Conservation (phyloP, 30 jellyfish, hydroid and myxozoan genomes). For the Hydra vulgaris region DNA sequence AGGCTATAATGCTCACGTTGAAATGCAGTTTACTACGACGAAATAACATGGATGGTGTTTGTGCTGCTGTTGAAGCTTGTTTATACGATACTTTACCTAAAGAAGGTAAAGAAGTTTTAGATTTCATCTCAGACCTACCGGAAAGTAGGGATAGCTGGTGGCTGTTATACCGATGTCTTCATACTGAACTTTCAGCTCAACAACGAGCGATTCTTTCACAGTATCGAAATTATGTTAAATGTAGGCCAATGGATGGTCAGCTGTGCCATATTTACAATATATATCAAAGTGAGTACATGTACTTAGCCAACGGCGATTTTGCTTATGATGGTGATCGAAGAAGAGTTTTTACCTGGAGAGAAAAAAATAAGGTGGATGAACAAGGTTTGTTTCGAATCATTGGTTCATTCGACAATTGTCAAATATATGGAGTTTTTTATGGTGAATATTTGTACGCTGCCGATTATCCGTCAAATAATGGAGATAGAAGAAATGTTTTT, state of each 20-base stretch:
- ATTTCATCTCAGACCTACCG: background rate
- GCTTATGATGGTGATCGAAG: background rate
- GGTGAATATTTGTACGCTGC: slow-evolving; percentile 11
- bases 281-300: background rate
- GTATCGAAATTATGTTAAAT: background rate
- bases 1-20: background rate
- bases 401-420: slow-evolving; percentile 2
- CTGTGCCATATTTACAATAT: background rate
- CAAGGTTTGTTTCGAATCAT: background rate
- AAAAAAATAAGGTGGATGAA: background rate
- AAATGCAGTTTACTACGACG: slow-evolving; percentile 2
- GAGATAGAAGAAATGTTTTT: background rate
- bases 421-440: background rate
- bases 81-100: background rate
- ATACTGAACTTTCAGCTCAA: slow-evolving; percentile 1
- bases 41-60: slow-evolving; percentile 2
- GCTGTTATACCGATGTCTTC: slow-evolving; percentile 3
- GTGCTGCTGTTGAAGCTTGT: background rate
- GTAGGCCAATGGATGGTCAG: slow-evolving; percentile 1
- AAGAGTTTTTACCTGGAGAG: background rate
- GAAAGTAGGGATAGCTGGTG: slow-evolving; percentile 1
- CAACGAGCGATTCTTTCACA: slow-evolving; percentile 4
- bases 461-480: background rate
- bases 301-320: slow-evolving; percentile 1
- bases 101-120: slow-evolving; percentile 1